phyloP scores from a whole-genome alignment of 92 coral and sea anemone species.

The Parazoanthus darwini region DNA sequence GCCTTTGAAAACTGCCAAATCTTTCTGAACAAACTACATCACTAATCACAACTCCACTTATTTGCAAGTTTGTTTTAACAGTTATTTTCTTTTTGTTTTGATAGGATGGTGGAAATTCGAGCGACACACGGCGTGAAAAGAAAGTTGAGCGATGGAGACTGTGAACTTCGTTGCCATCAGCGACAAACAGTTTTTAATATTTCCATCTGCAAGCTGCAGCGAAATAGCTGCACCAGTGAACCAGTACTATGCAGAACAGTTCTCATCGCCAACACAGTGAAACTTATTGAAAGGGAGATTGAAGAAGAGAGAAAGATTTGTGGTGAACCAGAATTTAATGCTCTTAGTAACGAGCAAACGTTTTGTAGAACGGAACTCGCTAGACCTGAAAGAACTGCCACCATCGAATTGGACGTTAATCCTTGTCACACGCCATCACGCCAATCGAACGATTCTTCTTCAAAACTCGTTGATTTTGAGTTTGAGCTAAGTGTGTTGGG shows the following conservation, averaged over 20 bases:
- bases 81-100: neutral
- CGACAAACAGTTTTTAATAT: constrained; percentile 95
- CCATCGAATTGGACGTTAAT: constrained; percentile 47
- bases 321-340: constrained; percentile 36
- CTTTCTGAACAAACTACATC: neutral
- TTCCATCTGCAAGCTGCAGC: constrained; percentile 93
- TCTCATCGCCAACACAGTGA: constrained; percentile 90
- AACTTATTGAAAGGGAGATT: constrained; percentile 87
- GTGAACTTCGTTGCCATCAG: constrained; percentile 87
- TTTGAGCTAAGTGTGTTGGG: constrained; percentile 71
- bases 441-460: constrained; percentile 45
- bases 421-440: constrained; percentile 59
- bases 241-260: constrained; percentile 94
- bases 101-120: constrained; percentile 84
- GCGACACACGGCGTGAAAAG: constrained; percentile 79
- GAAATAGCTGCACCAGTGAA: constrained; percentile 75
- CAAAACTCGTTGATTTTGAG: constrained; percentile 62
- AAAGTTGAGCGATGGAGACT: constrained; percentile 68
- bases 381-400: constrained; percentile 42
- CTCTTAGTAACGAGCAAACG: constrained; percentile 7
- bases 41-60: neutral
- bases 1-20: constrained; percentile 5
- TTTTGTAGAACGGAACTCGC: constrained; percentile 43
- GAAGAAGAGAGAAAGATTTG: constrained; percentile 70
- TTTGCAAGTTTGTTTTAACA: constrained; percentile 14